These are phyloP conservation scores for Xenopus petersii DNA, from an alignment of 2,797 vertebrate species.

Conservation along the genomic window DNA sequence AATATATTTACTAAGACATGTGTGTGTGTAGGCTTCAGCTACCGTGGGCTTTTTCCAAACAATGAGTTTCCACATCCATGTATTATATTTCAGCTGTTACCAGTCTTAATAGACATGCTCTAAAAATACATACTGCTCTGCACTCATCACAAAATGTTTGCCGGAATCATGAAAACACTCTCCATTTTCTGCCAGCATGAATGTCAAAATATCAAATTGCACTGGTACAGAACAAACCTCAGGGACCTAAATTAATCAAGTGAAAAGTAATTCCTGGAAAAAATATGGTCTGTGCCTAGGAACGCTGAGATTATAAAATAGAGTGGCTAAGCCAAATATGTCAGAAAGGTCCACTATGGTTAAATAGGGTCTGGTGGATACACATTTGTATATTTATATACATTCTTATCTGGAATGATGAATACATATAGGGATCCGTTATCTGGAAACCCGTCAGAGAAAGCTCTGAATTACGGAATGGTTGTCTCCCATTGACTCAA, in stretches of 20 bases:
- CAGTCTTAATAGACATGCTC: constrained; percentile 35
- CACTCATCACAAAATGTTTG: constrained; percentile 31
- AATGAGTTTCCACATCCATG: too few species aligned
- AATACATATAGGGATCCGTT: too few species aligned
- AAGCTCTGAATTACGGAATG: too few species aligned
- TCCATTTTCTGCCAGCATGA: constrained; percentile 37
- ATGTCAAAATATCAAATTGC: constrained; percentile 46
- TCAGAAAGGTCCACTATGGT: not conserved
- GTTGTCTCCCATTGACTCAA: too few species aligned
- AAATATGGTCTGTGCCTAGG: not conserved
- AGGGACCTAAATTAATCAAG: constrained; percentile 44
- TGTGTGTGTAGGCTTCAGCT: too few species aligned
- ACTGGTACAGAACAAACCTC: constrained; percentile 45
- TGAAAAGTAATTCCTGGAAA: constrained; percentile 44
- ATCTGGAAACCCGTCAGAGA: too few species aligned
- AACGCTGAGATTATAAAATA: constrained; percentile 6
- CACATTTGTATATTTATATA: too few species aligned
- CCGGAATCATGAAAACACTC: constrained; percentile 32
- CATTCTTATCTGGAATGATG: too few species aligned
- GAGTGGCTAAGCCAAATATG: constrained; percentile 11
- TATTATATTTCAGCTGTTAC: constrained; percentile 15
- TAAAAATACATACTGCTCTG: constrained; percentile 4
- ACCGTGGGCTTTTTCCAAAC: too few species aligned
- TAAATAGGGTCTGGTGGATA: too few species aligned
- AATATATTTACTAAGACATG: too few species aligned